Evolutionary conservation across 2,113 vertebrate species (phyloP), one percentile per base, ranked within the genome.

Genomic region (Urocolius indicus): DNA sequence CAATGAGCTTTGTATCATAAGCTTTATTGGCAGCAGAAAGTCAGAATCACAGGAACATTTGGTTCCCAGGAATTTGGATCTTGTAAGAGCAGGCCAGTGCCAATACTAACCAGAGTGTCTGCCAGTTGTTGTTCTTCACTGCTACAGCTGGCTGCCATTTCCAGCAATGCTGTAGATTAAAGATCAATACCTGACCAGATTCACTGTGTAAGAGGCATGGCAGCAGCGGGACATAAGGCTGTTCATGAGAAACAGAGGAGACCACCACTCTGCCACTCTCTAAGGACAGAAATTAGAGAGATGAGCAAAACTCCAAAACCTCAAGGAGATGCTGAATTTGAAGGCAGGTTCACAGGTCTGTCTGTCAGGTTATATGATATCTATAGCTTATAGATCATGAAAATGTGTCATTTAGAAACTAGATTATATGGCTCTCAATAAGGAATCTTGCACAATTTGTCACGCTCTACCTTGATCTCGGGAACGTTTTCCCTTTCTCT

Each of bases 21-120:
- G 98, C 97, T 97, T 96, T 97, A 96, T 95, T 98, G 98, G 97
- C 98, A 98, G 95, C 92, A 97, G 95, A 96, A 97, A 98, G 96
- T 90, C 93, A 94, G 97, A 97, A 97, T 97, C 97, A 96, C 96
- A 97, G 97, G 97, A 98, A 98, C 98, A 98, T 97, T 98, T 97
- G 96, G 97, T 98, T 98, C 98, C 96, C 97, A 97, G 98, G 97
- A 97, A 97, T 97, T 98, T 97, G 97, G 97, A 97, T 98, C 96
- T 95, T 16, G 0, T 79, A 94, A 97, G 91, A 90, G 94, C 93
- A 85, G 84, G 45, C 84, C 79, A 15, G 91, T 97, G 98, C 98
- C 98, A 98, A 88, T 95, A 79, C 92, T 96, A 97, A 96, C 97
- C 97, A 97, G 96, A 97, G 93, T 45, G 74, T 96, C 87, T 97